Base-by-base conservation (phyloP, 1,140 invertebrate species). In the Drosophila nigromelanica region DNA sequence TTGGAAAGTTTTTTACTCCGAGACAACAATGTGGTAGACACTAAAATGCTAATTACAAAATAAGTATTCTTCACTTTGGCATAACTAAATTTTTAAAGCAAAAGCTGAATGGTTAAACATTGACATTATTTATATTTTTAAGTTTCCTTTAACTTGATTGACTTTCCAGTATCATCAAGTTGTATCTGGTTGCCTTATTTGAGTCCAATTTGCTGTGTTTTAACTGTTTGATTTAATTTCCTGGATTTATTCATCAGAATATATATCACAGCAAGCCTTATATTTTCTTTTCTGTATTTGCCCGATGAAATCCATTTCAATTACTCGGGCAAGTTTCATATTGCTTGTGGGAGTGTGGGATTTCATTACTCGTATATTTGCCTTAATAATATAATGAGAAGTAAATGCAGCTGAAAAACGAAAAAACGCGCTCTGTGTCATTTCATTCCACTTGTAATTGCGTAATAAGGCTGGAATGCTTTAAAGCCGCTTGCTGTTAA, bases 401-500 rank as follows among this genome's bases (percentile, higher is more conserved):
- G 63, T 59, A 70, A 80, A 79, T 63, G 73, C 62, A 61, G 52
- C 30, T 51, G 18, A 54, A 72, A 48, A 58, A 50, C 45, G 52
- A 33, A 43, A 43, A 2, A 45, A 27, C 14, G 6, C 42, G 5
- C 43, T 24, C 61, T 51, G 67, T 87, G 78, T 86, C 82, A 82
- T 60, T 82, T 86, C 82, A 82, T 60, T 82, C 61, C 60, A 51
- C 78, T 78, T 87, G 83, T 87, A 89, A 87, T 87, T 87, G 71
- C 76, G 58, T 87, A 82, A 87, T 87, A 87, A 79, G 83, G 78
- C 74, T 67, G 76, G 78, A 82, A 79, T 82, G 76, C 48, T 81
- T 87, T 89, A 79, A 87, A 87, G 76, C 83, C 78, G 82, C 79
- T 87, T 70, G 67, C 68, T 66, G 78, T 89, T 87, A 79, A 87